Base-by-base conservation (phyloP, 2,888 invertebrate genomes). In the Andricus curvator region DNA sequence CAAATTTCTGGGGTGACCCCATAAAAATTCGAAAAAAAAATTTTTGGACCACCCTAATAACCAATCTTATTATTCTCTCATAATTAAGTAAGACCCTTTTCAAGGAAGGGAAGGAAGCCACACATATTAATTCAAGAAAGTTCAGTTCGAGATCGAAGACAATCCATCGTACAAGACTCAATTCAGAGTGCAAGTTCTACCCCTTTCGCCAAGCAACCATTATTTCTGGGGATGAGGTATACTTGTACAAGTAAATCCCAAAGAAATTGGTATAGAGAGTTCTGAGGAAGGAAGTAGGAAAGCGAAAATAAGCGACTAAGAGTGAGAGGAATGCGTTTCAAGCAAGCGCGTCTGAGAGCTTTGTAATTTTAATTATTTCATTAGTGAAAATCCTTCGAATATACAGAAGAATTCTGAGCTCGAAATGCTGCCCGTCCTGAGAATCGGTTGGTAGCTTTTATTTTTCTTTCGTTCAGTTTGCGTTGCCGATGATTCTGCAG, bases 331-430 rank as follows among this genome's bases (percentile, higher is more conserved):
- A 29, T 64, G 70, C 41, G 44, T 70, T 70, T 60, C 51, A 74
- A 74, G 66, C n/a, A 64, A 65, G 37, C 60, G 79, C 60, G 37
- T 74, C 17, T 9, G 65, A 67, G 79, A 85, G 84, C 85, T 86
- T 86, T 86, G 86, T 85, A 87, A 87, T 88, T 88, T 86, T 85
- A 86, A 88, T 86, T 85, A 86, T 86, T 88, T 88, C 86, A 88
- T 88, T 88, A 86, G 84, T 78, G 83, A 74, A 85, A 88, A 85
- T 86, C 86, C 85, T 84, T 83, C 81, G 81, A 87, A 85, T 86
- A 86, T 84, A 85, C 85, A 88, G 83, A 82, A 81, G 37, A 51
- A 70, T 51, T 70, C 81, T 78, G 76, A 78, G 78, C 68, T 67
- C 79, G 81, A 67, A 67, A 78, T 66, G 48, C 22, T 29, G 44